These are phyloP conservation scores for Dolichomitus sp. DNA, from an alignment of 2,888 invertebrate species.

Conservation along the genomic window DNA sequence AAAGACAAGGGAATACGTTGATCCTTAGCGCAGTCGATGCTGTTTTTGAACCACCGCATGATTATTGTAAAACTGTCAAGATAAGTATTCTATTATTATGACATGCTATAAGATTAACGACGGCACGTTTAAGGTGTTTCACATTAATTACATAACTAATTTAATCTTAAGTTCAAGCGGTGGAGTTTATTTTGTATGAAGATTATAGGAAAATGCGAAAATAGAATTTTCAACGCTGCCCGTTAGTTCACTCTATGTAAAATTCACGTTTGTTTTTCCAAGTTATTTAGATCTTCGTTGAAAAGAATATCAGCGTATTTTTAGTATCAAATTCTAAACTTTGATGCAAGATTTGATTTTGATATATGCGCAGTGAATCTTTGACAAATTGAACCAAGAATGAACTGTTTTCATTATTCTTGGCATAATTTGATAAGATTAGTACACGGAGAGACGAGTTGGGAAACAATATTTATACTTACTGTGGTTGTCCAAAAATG, in stretches of 20 bases:
- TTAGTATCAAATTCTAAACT: not conserved
- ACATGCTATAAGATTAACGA: no score
- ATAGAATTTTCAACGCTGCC: not conserved
- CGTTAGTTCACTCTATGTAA: not conserved
- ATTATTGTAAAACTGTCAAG: not conserved
- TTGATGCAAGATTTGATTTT: not conserved
- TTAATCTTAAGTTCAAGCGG: not conserved
- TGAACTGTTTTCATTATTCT: no score
- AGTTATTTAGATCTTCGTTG: not conserved
- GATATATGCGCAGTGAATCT: not conserved
- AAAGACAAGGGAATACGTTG: constrained; percentile 22
- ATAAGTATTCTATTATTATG: no score
- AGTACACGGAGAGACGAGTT: no score
- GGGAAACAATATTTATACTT: no score
- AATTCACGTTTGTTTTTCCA: not conserved
- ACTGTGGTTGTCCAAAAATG: no score
- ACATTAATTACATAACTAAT: not conserved
- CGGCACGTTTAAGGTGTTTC: no score
- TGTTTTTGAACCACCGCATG: not conserved
- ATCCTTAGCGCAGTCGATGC: constrained; percentile 12
- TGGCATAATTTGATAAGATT: no score
- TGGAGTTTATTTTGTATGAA: not conserved
- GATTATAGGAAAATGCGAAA: not conserved
- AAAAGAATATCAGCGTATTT: not conserved
- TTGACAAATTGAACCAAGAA: not conserved